A percentile compares a stretch with the other conserved stretches of the same genome.
Evolutionary conservation across 2,113 vertebrate genomes (phyloP).

Genomic region (Aythya baeri): DNA sequence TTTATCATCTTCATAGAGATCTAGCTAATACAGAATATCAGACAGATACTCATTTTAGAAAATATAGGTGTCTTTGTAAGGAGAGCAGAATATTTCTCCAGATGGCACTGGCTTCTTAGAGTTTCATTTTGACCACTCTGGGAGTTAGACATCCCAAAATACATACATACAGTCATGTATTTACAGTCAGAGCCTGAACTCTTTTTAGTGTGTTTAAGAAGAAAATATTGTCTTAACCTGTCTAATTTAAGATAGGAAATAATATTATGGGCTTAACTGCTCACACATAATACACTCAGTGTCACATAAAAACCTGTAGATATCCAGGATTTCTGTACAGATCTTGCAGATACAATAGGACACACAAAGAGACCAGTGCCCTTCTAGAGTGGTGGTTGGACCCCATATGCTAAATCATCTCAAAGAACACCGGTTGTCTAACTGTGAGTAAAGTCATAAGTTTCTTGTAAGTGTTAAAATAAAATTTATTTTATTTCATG

Average conservation of each 20-base stretch:
- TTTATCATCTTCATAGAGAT: not conserved
- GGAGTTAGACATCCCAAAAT: not conserved
- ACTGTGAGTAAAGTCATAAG: not conserved
- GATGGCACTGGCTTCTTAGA: not conserved
- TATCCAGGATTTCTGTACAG: not conserved
- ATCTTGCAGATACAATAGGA: not conserved
- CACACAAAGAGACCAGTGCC: fast-evolving
- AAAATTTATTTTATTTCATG: not conserved
- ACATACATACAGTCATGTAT: not conserved
- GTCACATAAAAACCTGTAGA: not conserved
- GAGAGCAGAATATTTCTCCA: not conserved
- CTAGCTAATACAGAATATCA: not conserved
- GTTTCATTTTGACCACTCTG: not conserved
- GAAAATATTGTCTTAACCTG: not conserved
- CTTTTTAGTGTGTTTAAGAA: not conserved
- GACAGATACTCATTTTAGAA: not conserved
- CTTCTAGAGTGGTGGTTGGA: not conserved
- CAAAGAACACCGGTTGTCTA: not conserved
- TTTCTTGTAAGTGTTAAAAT: not conserved
- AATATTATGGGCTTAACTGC: not conserved
- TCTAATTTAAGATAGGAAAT: not conserved
- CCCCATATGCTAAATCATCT: not conserved
- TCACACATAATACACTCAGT: not conserved
- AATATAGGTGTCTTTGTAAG: not conserved
- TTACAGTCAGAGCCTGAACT: not conserved